Percentiles rank a stretch among this genome's conserved stretches.
Conservation (phyloP, 2,888 invertebrate species). For the Diploptera punctata region DNA sequence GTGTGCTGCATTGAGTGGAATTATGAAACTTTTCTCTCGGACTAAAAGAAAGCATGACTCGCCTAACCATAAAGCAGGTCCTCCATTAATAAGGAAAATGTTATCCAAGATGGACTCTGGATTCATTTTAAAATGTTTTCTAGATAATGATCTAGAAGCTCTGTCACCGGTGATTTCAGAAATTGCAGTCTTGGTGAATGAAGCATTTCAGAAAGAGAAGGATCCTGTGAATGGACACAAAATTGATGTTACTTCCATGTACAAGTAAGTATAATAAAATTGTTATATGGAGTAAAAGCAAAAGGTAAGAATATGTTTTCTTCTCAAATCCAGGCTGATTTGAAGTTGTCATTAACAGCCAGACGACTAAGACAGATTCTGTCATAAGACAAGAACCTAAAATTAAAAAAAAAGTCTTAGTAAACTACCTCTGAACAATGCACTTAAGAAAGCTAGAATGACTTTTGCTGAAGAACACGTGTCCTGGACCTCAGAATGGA, state of each 20-base stretch:
- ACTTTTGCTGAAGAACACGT: no score
- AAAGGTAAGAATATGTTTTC: no score
- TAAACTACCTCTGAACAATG: no score
- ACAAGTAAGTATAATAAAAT: no score
- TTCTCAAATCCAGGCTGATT: no score
- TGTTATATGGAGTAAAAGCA: no score
- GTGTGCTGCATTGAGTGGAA: not conserved
- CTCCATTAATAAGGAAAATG: not conserved
- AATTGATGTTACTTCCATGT: not conserved
- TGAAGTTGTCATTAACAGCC: no score
- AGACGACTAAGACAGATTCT: no score
- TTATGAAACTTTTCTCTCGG: slow-evolving; percentile 10
- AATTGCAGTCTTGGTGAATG: not conserved
- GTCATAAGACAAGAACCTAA: no score
- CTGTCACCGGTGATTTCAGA: not conserved
- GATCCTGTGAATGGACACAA: not conserved
- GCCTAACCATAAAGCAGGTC: not conserved
- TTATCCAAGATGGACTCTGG: not conserved
- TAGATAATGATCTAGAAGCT: not conserved
- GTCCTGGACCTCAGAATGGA: no score
- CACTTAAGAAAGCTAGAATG: no score
- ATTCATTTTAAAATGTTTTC: not conserved
- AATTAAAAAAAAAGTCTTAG: no score
- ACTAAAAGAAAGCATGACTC: slow-evolving; percentile 18
- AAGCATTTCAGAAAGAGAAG: not conserved